phyloP scores from a whole-genome alignment of 2,113 vertebrate genomes.

The Gambusia holbrooki region DNA sequence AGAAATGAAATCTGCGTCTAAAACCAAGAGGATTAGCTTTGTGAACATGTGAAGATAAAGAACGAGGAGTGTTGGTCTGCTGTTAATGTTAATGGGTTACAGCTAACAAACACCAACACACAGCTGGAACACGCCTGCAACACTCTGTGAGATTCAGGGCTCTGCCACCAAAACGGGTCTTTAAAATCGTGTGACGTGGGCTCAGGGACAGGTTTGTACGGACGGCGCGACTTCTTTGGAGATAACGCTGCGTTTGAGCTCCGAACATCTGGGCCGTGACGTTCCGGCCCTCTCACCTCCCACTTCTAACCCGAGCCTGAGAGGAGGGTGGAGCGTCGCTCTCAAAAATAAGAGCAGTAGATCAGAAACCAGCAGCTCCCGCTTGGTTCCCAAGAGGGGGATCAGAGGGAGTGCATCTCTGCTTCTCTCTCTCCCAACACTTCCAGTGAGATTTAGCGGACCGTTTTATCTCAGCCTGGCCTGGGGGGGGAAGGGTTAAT shows the following conservation, averaged over 20 bases:
- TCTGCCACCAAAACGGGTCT: neutral
- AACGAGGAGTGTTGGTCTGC: neutral
- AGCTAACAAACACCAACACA: neutral
- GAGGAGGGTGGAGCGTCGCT: conserved; percentile 33
- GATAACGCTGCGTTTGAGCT: conserved; percentile 18
- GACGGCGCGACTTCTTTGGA: conserved; percentile 28
- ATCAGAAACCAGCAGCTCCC: conserved; percentile 60
- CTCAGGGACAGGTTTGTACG: conserved; percentile 22
- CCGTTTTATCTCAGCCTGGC: conserved; percentile 27
- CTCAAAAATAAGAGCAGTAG: conserved; percentile 50
- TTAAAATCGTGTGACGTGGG: conserved; percentile 9
- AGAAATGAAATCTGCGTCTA: conserved; percentile 13
- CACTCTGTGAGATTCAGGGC: neutral
- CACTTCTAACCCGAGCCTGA: conserved; percentile 20
- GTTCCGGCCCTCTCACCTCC: conserved; percentile 10
- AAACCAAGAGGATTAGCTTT: conserved; percentile 10
- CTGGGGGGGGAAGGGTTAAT: conserved; percentile 44
- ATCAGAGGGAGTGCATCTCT: neutral
- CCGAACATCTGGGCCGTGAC: conserved; percentile 38
- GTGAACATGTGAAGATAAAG: neutral
- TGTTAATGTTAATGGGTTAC: neutral
- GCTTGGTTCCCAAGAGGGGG: conserved; percentile 39
- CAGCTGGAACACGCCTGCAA: neutral
- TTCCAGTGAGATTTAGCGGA: conserved; percentile 46
- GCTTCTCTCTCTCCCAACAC: conserved; percentile 26